Evolutionary conservation across 2,113 vertebrate genomes (phyloP).

Genomic region (Sialia sialis): DNA sequence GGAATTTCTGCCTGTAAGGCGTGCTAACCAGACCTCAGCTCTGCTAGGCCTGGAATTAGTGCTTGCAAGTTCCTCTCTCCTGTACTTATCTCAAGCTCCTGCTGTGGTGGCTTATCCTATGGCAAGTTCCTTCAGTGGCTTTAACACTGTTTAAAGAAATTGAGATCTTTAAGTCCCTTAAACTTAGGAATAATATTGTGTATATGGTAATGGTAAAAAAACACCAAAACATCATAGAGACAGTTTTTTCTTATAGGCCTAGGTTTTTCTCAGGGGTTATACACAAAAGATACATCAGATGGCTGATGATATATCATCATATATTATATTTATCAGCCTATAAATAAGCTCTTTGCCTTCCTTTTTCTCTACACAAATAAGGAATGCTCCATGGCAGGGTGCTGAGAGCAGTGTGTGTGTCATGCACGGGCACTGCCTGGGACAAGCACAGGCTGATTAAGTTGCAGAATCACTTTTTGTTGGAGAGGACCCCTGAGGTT

Average conservation of each 20-base stretch:
- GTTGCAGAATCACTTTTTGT: neutral
- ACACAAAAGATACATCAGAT: neutral
- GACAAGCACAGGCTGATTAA: neutral
- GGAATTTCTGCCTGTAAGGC: neutral
- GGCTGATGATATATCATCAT: neutral
- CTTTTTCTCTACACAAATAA: neutral
- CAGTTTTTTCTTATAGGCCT: neutral
- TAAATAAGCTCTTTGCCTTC: neutral
- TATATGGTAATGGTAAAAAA: neutral
- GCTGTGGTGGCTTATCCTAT: neutral
- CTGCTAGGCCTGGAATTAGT: neutral
- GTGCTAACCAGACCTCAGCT: neutral
- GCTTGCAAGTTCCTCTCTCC: neutral
- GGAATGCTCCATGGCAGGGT: rapidly evolving
- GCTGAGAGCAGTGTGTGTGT: neutral
- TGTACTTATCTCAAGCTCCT: neutral
- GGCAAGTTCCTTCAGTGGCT: neutral
- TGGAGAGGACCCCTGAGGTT: neutral
- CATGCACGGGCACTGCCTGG: neutral
- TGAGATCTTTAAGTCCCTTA: neutral
- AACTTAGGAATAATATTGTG: neutral
- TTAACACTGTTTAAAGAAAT: neutral
- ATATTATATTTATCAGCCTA: too few species aligned
- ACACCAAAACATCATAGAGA: neutral
- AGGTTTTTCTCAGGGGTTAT: neutral